Evolutionary conservation across 2,797 vertebrate genomes (phyloP).

Genomic region (Sebastes oblongus): DNA sequence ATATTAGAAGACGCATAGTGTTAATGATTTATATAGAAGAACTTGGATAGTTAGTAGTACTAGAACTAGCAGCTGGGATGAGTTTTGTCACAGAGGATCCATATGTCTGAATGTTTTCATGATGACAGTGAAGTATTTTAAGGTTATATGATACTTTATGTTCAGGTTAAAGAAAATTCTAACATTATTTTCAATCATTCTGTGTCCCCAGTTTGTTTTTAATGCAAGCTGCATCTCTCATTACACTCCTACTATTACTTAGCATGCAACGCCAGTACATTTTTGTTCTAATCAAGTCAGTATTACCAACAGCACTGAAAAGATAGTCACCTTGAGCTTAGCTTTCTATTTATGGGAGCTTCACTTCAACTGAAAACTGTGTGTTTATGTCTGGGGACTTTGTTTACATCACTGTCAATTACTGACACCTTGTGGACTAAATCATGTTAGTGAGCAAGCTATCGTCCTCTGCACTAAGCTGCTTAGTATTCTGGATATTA

Average conservation of each 20-base stretch:
- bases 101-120: background rate
- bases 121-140: background rate
- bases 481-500: background rate
- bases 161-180: background rate
- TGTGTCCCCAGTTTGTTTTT: background rate
- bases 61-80: background rate
- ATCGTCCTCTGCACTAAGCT: background rate
- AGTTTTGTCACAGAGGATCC: background rate
- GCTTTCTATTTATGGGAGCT: background rate
- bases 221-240: background rate
- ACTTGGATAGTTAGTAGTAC: no score
- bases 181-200: background rate
- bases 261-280: background rate
- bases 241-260: background rate
- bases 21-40: background rate
- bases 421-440: slow-evolving; percentile 72
- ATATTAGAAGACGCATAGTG: background rate
- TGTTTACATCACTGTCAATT: slow-evolving; percentile 47
- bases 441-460: background rate
- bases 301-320: background rate
- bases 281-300: background rate
- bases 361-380: background rate
- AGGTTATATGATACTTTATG: background rate
- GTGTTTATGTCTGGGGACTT: background rate
- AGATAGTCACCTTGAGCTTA: background rate